A percentile compares a stretch with the other conserved stretches of the same genome.
phyloP scores from a whole-genome alignment of 2,113 vertebrate species.

The Thamnaconus septentrionalis region DNA sequence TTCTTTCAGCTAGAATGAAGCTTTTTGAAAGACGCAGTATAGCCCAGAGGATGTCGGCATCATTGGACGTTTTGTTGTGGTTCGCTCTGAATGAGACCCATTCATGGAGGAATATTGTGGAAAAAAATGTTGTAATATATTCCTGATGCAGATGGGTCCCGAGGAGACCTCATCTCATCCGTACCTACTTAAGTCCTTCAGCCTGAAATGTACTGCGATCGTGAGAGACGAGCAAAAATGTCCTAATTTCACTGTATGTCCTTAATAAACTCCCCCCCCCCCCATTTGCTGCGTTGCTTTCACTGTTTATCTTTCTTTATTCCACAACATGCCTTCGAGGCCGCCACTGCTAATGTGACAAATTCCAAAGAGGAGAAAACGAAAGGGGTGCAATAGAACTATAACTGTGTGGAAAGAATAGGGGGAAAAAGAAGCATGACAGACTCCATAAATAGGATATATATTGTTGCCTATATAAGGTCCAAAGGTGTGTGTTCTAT shows the following conservation, averaged over 20 bases:
- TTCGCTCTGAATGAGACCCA: conserved; percentile 38
- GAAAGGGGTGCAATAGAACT: conserved; percentile 37
- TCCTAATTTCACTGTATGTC: conserved; percentile 7
- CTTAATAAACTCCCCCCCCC: conserved; percentile 4
- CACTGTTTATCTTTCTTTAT: conserved; percentile 11
- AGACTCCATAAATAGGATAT: conserved; percentile 66
- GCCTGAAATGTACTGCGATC: not conserved
- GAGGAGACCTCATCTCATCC: conserved; percentile 14
- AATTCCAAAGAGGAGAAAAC: conserved; percentile 28
- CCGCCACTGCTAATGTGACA: conserved; percentile 21
- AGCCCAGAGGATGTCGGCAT: conserved; percentile 53
- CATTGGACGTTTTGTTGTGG: conserved; percentile 43
- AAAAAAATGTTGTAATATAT: conserved; percentile 16
- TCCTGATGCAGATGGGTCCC: conserved; percentile 25
- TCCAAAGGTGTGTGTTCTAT: conserved; percentile 20
- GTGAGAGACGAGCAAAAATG: not conserved
- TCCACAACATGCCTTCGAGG: conserved; percentile 23
- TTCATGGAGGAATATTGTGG: conserved; percentile 28
- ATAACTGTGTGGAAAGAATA: conserved; percentile 45
- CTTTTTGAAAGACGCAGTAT: conserved; percentile 37
- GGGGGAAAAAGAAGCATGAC: conserved; percentile 48
- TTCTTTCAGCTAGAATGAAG: conserved; percentile 43
- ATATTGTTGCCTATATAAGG: conserved; percentile 52
- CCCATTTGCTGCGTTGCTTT: too few species aligned
- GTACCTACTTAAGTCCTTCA: not conserved